Evolutionary conservation across 2,113 vertebrate genomes (phyloP).

Genomic region (Coregonus clupeaformis): DNA sequence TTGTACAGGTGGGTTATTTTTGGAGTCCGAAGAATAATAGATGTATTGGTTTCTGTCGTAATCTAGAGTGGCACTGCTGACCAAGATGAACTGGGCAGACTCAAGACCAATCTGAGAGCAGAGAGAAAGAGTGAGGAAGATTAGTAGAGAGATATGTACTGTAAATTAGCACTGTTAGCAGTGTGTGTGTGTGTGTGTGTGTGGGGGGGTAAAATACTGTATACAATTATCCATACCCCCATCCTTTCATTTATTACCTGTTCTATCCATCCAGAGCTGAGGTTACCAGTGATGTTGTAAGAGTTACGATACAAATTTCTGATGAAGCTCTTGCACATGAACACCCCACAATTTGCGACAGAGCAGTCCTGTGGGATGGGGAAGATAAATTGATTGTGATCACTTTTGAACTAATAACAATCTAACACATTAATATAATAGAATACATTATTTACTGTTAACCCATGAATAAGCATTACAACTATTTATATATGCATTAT

Average conservation of each 20-base stretch:
- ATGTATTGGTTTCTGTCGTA: conserved; percentile 68
- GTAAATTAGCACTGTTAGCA: too few relatives aligned
- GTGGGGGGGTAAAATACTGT: too few relatives aligned
- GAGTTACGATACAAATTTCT: conserved; percentile 32
- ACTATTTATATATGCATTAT: too few relatives aligned
- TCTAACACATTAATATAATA: background rate
- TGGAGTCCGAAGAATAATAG: conserved; percentile 58
- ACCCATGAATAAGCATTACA: background rate
- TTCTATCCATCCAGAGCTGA: conserved; percentile 75
- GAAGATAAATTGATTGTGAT: background rate
- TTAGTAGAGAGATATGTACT: background rate
- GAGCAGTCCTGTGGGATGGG: conserved; percentile 70
- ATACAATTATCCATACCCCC: too few relatives aligned
- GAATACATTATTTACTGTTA: background rate
- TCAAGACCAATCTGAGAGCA: conserved; percentile 52
- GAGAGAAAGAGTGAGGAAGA: background rate
- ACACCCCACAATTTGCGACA: conserved; percentile 65
- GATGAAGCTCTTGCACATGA: conserved; percentile 63
- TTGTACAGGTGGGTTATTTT: conserved; percentile 51
- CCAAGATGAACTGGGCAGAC: conserved; percentile 57
- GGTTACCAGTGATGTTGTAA: conserved; percentile 71
- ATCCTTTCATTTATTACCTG: conserved; percentile 62
- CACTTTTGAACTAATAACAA: background rate
- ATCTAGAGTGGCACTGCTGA: conserved; percentile 69
- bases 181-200: too few relatives aligned